phyloP scores from a whole-genome alignment of 2,888 invertebrate genomes.

The Hedychridium roseum region DNA sequence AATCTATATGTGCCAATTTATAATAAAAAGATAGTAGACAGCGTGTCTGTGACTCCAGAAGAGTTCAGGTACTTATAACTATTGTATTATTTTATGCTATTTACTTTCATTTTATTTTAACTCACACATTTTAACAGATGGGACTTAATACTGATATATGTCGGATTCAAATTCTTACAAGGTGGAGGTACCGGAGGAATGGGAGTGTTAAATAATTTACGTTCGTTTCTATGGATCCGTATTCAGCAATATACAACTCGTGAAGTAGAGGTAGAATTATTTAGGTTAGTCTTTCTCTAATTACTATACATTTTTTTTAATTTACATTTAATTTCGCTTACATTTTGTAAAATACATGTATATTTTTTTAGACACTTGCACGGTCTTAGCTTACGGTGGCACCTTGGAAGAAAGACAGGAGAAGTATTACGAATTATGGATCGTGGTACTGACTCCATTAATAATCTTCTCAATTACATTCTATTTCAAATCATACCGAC shows the following conservation, averaged over 20 bases:
- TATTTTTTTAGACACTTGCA: constrained; percentile 84
- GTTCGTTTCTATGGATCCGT: constrained; percentile 93
- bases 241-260: constrained; percentile 96
- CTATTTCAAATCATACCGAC: constrained; percentile 94
- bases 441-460: constrained; percentile 95
- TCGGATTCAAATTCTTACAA: constrained; percentile 90
- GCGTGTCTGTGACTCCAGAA: constrained; percentile 41
- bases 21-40: constrained; percentile 81
- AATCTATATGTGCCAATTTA: constrained; percentile 94
- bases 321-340: constrained; percentile 8
- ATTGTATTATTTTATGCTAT: neutral
- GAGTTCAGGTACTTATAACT: constrained; percentile 45
- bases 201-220: constrained; percentile 91
- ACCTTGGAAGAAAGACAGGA: constrained; percentile 93
- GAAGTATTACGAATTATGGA: constrained; percentile 97
- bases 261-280: constrained; percentile 78
- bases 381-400: constrained; percentile 92
- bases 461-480: constrained; percentile 90
- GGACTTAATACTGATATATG: constrained; percentile 89
- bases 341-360: constrained; percentile 22
- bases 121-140: constrained; percentile 70
- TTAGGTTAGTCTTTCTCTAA: constrained; percentile 36
- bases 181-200: constrained; percentile 93
- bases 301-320: constrained; percentile 6
- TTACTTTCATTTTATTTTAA: neutral